Conservation (phyloP, 1,140 invertebrate genomes). For the Eubasilissa regina region DNA sequence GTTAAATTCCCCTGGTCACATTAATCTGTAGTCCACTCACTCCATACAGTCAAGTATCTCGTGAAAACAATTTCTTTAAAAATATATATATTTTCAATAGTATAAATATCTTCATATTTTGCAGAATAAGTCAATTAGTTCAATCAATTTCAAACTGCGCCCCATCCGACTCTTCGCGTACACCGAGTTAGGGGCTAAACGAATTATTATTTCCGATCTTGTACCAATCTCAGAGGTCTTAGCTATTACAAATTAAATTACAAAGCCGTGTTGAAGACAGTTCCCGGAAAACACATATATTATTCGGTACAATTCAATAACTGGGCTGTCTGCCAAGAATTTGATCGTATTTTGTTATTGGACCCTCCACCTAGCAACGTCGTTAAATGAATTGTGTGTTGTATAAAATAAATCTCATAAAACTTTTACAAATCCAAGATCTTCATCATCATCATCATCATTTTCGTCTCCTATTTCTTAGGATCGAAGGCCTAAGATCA, state of each 20-base stretch:
- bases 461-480: no score
- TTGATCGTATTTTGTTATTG: no score
- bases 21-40: no score
- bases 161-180: not conserved
- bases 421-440: no score
- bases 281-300: not conserved
- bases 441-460: no score
- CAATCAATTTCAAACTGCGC: not conserved
- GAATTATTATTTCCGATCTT: constrained; percentile 18
- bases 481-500: no score
- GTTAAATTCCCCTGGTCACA: no score
- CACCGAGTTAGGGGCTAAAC: not conserved
- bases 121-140: not conserved
- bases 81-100: not conserved
- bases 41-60: no score
- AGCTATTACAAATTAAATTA: constrained; percentile 14
- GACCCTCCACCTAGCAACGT: no score
- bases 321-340: not conserved
- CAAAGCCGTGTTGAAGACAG: not conserved
- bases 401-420: no score
- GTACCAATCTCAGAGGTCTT: not conserved
- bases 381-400: not conserved
- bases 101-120: not conserved
- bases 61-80: no score
- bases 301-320: not conserved